Evolutionary conservation across 2,888 invertebrate species (phyloP).

Genomic region (Trichopoda pennipes): DNA sequence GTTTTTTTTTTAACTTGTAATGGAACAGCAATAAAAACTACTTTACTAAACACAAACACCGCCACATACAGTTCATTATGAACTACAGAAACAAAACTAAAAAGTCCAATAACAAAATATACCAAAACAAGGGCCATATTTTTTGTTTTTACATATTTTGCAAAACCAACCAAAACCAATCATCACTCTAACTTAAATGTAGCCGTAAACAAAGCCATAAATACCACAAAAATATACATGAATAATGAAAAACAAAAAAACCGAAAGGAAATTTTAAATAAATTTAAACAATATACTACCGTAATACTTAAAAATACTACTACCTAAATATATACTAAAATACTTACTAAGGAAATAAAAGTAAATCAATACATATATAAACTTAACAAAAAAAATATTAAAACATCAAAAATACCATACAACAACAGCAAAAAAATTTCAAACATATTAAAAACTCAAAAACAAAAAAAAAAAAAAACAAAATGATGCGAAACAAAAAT

Average conservation of each 20-base stretch:
- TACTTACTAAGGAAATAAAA: slow-evolving; percentile 50
- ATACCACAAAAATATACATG: slow-evolving; percentile 49
- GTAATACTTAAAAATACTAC: slow-evolving; percentile 56
- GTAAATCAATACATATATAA: slow-evolving; percentile 54
- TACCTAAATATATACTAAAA: slow-evolving; percentile 64
- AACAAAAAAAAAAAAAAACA: no score
- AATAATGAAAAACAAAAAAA: slow-evolving; percentile 27
- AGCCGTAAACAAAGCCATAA: slow-evolving; percentile 42
- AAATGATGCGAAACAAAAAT: slow-evolving; percentile 49
- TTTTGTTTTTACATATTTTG: slow-evolving; percentile 23
- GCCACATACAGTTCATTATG: slow-evolving; percentile 3
- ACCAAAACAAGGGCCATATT: slow-evolving; percentile 43
- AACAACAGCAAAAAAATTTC: slow-evolving; percentile 58
- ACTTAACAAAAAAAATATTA: slow-evolving; percentile 56
- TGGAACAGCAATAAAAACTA: slow-evolving; percentile 12
- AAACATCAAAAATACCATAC: slow-evolving; percentile 57
- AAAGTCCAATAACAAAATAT: not conserved
- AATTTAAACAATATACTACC: slow-evolving; percentile 57
- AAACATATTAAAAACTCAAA: slow-evolving; percentile 63
- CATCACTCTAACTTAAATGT: slow-evolving; percentile 44
- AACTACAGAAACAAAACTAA: slow-evolving; percentile 7
- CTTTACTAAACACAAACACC: not conserved
- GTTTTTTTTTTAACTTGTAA: not conserved
- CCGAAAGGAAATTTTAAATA: slow-evolving; percentile 52
- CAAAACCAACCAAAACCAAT: slow-evolving; percentile 43